Evolutionary conservation across 2,797 vertebrate genomes (phyloP), one percentile per base, ranked within the genome.

Genomic region (Mus minutoides): DNA sequence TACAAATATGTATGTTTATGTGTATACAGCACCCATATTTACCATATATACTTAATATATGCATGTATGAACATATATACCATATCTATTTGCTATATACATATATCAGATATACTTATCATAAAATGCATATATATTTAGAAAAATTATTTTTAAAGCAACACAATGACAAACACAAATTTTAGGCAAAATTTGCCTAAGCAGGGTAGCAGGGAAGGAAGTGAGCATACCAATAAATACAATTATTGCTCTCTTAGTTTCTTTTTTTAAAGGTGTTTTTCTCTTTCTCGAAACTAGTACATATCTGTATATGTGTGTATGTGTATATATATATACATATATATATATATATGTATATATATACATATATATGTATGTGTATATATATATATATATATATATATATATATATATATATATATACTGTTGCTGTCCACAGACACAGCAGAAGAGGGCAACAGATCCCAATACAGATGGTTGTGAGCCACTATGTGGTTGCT

Each of bases 121-220:
- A 67, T 46, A 49, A 67, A 67, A 85, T 49, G 46, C 62, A 84
- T 14, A n/a, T 85, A 22, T 52, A 69, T 85, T 69, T 37, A 34
- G 60, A 17, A 88, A 91, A 71, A 56, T 21, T 49, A 73, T 54
- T 88, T 95, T 92, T 87, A 88, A 93, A 94, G n/a, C 7, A 95
- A 83, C 6, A 17, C 52, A 93, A 64, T 77, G 17, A 83, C 34
- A 92, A 84, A 75, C 17, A 75, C 54, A 87, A 84, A 80, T 64
- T 58, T 49, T 75, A 93, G 34, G 46, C 2, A 58, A 76, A n/a
- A 71, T 12, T 64, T 60, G 71, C 73, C 89, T 67, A 17, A n/a
- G 62, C 13, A 17, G 34, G 9, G 26, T 89, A 91, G 43, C 34
- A 67, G 6, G 34, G 22, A 7, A 21, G 40, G 31, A 79, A 58